Percentiles rank a stretch among this genome's conserved stretches.
These are phyloP conservation scores for Corella eumyota DNA, from an alignment of 23 tunicate species.

Conservation along the genomic window DNA sequence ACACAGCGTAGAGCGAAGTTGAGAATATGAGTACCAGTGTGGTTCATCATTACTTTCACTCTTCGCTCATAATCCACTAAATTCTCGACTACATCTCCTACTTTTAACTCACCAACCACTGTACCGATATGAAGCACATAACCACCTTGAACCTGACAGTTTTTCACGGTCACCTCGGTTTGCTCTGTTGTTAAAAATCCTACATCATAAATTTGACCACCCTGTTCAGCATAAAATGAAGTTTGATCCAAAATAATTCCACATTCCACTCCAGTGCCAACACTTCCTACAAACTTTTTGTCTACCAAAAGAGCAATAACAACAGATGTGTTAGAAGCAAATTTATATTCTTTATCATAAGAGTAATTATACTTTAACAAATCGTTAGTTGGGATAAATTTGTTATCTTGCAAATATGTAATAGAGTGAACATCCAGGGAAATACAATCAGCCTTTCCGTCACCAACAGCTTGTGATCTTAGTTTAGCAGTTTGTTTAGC, in stretches of 20 bases:
- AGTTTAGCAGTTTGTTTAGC: slow-evolving; percentile 49
- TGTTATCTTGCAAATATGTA: slow-evolving; percentile 58
- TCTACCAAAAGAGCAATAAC: slow-evolving; percentile 40
- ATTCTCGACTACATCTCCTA: slow-evolving; percentile 56
- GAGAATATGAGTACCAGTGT: slow-evolving; percentile 84
- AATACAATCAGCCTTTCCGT: slow-evolving; percentile 24
- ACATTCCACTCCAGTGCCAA: slow-evolving; percentile 46
- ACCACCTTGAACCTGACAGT: slow-evolving; percentile 95
- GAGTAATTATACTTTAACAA: slow-evolving; percentile 49
- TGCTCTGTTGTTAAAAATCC: slow-evolving; percentile 68
- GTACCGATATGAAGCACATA: slow-evolving; percentile 95
- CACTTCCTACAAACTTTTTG: slow-evolving; percentile 56
- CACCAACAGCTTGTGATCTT: slow-evolving; percentile 36
- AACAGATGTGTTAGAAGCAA: slow-evolving; percentile 16
- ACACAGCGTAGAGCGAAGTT: slow-evolving; percentile 85
- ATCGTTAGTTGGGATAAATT: slow-evolving; percentile 84
- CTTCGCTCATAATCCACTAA: slow-evolving; percentile 75
- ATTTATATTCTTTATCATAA: slow-evolving; percentile 35
- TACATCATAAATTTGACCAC: slow-evolving; percentile 88
- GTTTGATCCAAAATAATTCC: slow-evolving; percentile 82
- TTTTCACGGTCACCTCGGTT: slow-evolving; percentile 76
- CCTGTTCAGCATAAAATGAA: slow-evolving; percentile 93
- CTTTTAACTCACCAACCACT: slow-evolving; percentile 59
- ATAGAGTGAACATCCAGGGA: slow-evolving; percentile 87
- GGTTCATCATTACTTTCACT: slow-evolving; percentile 65